Percentiles rank a stretch among this genome's conserved stretches.
Conservation (phyloP, 2,797 vertebrate species). For the Eulemur albifrons region DNA sequence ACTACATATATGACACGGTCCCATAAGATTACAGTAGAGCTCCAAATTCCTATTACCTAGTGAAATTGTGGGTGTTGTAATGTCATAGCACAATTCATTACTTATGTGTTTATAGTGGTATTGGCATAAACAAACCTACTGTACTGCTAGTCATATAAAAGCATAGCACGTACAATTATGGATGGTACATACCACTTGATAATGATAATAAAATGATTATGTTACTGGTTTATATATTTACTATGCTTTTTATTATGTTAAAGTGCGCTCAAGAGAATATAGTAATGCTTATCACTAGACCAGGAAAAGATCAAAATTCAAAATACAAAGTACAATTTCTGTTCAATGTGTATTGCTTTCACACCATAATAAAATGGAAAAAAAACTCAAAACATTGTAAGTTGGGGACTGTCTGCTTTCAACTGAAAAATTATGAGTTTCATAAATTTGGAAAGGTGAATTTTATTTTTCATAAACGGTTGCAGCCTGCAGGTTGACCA, state of each 20-base stretch:
- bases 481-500: not conserved
- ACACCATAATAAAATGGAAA: not conserved
- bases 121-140: too few species aligned
- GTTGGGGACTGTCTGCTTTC: not conserved
- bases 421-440: not conserved
- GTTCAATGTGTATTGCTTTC: not conserved
- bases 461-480: not conserved
- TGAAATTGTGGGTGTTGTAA: too few species aligned
- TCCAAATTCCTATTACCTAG: too few species aligned
- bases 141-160: too few species aligned
- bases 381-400: not conserved
- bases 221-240: not conserved
- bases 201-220: not conserved
- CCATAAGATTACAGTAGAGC: too few species aligned
- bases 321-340: not conserved
- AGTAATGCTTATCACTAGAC: not conserved
- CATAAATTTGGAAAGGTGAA: not conserved
- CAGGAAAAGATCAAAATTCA: not conserved
- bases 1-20: too few species aligned
- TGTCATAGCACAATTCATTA: too few species aligned
- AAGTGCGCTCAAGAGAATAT: not conserved
- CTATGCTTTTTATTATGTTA: not conserved
- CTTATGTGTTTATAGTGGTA: too few species aligned
- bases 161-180: too few species aligned
- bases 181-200: too few species aligned